phyloP scores from a whole-genome alignment of 1,140 invertebrate genomes.

The Drosophila pseudoobscura region DNA sequence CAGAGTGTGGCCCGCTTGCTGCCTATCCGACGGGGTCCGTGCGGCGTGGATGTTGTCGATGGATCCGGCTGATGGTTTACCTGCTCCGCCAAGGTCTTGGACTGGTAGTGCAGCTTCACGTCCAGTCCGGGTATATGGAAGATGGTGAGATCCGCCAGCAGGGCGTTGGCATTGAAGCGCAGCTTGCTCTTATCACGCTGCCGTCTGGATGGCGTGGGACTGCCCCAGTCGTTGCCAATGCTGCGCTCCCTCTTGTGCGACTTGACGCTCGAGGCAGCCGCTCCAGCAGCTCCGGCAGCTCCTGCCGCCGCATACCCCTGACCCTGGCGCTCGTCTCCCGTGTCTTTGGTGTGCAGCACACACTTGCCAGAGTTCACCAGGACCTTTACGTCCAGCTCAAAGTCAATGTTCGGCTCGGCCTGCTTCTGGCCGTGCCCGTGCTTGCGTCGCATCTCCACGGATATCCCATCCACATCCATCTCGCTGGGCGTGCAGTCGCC shows the following conservation, averaged over 20 bases:
- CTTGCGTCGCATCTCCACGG: conserved; percentile 87
- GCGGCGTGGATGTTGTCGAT: conserved; percentile 39
- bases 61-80: conserved; percentile 31
- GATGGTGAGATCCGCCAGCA: conserved; percentile 92
- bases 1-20: conserved; percentile 96
- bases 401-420: conserved; percentile 97
- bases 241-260: conserved; percentile 79
- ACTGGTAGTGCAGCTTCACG: conserved; percentile 96
- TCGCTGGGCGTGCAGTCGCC: conserved; percentile 69
- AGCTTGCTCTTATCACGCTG: conserved; percentile 84
- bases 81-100: conserved; percentile 89
- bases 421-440: conserved; percentile 84
- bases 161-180: conserved; percentile 84
- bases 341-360: conserved; percentile 96
- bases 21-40: conserved; percentile 84
- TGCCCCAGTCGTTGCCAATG: conserved; percentile 83
- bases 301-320: conserved; percentile 63
- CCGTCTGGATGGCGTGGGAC: conserved; percentile 84
- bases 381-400: conserved; percentile 98
- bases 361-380: conserved; percentile 98
- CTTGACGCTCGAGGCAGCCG: conserved; percentile 57
- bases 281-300: conserved; percentile 82
- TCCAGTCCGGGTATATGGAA: conserved; percentile 97
- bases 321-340: conserved; percentile 88
- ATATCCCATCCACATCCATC: conserved; percentile 87